Percentiles rank a stretch among this genome's conserved stretches.
Evolutionary conservation across 2,113 vertebrate genomes (phyloP).

Genomic region (Dromaius novaehollandiae): DNA sequence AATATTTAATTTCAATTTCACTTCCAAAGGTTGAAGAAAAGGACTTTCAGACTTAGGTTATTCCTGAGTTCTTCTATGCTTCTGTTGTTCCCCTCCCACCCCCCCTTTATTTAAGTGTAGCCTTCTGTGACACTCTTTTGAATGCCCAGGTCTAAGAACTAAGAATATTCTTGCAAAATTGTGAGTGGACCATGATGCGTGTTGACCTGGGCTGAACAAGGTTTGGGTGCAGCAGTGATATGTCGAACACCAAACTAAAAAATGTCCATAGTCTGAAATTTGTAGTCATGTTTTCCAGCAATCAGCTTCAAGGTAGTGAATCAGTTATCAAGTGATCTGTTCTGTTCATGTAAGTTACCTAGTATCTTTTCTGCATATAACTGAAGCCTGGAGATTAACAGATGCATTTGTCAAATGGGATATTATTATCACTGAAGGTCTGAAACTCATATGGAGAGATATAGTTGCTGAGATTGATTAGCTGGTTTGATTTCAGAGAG

Average conservation of each 20-base stretch:
- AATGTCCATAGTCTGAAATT: neutral
- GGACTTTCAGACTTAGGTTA: neutral
- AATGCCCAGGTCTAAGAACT: neutral
- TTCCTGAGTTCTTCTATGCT: neutral
- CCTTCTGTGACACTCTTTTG: neutral
- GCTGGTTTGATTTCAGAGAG: neutral
- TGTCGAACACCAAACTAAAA: neutral
- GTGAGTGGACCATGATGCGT: neutral
- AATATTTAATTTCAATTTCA: neutral
- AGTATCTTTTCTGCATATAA: neutral
- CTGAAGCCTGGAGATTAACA: neutral
- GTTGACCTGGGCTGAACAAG: neutral
- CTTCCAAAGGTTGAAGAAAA: neutral
- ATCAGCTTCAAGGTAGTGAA: neutral
- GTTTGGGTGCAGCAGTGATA: neutral
- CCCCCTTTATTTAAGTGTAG: neutral
- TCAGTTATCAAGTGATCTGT: neutral
- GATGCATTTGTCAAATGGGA: neutral
- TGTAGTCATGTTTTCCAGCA: neutral
- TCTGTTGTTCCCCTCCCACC: no score
- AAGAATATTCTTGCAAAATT: neutral
- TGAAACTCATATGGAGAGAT: neutral
- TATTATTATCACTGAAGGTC: neutral
- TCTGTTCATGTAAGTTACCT: neutral
- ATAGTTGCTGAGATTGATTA: neutral